A percentile compares a stretch with the other conserved stretches of the same genome.
These are phyloP conservation scores for Ptychodera flava DNA, from an alignment of 35 echinoderm and acorn worm species.

Conservation along the genomic window DNA sequence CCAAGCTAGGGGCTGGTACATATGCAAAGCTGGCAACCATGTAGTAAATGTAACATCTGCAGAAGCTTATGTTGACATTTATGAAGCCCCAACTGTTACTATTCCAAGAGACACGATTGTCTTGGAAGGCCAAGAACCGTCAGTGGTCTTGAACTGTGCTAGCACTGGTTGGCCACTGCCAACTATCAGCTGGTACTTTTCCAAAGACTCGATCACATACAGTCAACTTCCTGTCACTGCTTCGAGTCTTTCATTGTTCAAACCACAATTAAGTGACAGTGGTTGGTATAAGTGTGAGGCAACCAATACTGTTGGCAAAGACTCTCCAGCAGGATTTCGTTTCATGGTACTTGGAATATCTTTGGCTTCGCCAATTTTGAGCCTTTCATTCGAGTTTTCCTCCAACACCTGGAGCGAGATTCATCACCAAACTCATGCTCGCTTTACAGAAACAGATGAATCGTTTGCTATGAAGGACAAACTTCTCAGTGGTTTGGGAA, in stretches of 20 bases:
- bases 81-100: background rate
- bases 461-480: background rate
- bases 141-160: background rate
- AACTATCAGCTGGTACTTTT: background rate
- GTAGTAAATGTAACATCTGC: background rate
- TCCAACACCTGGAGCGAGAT: background rate
- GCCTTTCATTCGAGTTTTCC: background rate
- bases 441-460: background rate
- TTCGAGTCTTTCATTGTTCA: background rate
- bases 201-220: background rate
- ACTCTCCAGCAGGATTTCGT: background rate
- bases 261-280: background rate
- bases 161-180: background rate
- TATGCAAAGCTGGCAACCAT: background rate
- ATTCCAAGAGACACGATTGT: background rate
- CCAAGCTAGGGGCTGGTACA: background rate
- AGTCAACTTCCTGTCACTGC: background rate
- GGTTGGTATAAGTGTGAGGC: background rate
- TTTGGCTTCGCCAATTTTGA: background rate
- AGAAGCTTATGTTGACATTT: background rate
- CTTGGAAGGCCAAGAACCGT: background rate
- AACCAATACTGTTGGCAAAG: background rate
- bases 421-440: background rate
- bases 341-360: background rate
- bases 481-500: background rate